Evolutionary conservation across 1,140 invertebrate genomes (phyloP).

Genomic region (Penaeus chinensis): DNA sequence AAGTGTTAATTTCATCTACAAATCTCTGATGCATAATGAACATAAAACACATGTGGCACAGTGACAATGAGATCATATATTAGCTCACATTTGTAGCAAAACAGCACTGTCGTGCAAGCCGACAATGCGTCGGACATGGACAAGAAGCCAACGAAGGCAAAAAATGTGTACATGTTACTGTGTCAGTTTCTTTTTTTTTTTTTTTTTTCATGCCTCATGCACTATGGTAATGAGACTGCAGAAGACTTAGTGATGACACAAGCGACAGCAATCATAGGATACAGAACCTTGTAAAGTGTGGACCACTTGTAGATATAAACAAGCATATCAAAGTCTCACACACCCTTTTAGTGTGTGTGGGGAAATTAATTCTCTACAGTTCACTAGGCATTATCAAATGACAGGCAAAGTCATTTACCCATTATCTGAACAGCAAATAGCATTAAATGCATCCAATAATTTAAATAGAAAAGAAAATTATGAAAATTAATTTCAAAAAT

Average conservation of each 20-base stretch:
- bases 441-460: slow-evolving; percentile 26
- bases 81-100: slow-evolving; percentile 32
- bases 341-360: slow-evolving; percentile 47
- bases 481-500: neutral
- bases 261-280: slow-evolving; percentile 51
- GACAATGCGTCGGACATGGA: slow-evolving; percentile 21
- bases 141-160: slow-evolving; percentile 29
- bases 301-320: slow-evolving; percentile 41
- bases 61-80: slow-evolving; percentile 4
- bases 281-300: slow-evolving; percentile 55
- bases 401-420: slow-evolving; percentile 45
- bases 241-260: slow-evolving; percentile 22
- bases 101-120: slow-evolving; percentile 27
- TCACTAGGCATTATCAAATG: slow-evolving; percentile 37
- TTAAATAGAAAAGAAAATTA: neutral
- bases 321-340: slow-evolving; percentile 32
- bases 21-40: slow-evolving; percentile 15
- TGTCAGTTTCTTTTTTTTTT: slow-evolving; percentile 16
- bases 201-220: slow-evolving; percentile 46
- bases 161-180: neutral
- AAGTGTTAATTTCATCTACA: slow-evolving; percentile 50
- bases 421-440: slow-evolving; percentile 20
- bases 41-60: slow-evolving; percentile 40
- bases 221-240: slow-evolving; percentile 36
- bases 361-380: slow-evolving; percentile 41